Conservation (phyloP, 2,888 invertebrate genomes). For the Chrysotoxum bicinctum region DNA sequence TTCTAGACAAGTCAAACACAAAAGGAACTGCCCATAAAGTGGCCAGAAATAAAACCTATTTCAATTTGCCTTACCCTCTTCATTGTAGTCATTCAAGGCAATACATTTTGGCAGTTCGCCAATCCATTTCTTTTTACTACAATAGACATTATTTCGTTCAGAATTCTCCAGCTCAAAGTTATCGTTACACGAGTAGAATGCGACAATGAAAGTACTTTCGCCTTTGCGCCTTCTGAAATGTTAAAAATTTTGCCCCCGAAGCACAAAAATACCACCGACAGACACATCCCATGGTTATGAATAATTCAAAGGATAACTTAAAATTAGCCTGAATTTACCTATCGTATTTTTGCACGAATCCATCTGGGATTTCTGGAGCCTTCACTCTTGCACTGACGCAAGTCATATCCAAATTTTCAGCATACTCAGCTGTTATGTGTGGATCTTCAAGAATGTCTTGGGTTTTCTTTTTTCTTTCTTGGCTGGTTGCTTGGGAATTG, state of each 20-base stretch:
- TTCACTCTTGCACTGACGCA: conserved; percentile 79
- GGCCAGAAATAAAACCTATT: conserved; percentile 42
- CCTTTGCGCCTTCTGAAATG: conserved; percentile 77
- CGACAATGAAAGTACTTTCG: conserved; percentile 83
- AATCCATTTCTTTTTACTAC: conserved; percentile 84
- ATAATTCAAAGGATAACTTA: conserved; percentile 4
- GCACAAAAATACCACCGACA: not conserved
- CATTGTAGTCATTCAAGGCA: conserved; percentile 74
- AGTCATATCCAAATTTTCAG: conserved; percentile 78
- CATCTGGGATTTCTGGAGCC: conserved; percentile 80
- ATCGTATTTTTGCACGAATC: conserved; percentile 79
- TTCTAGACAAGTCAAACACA: conserved; percentile 46
- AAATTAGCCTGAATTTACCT: conserved; percentile 59
- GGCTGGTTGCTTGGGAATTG: conserved; percentile 7
- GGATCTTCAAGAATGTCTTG: conserved; percentile 78
- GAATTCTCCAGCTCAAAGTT: conserved; percentile 82
- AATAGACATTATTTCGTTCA: conserved; percentile 83
- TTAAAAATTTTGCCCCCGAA: not conserved
- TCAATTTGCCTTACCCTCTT: conserved; percentile 71
- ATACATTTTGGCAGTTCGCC: conserved; percentile 83
- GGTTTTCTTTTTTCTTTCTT: conserved; percentile 74
- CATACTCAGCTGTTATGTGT: conserved; percentile 76
- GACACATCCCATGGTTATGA: conserved; percentile 4
- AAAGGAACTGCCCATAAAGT: conserved; percentile 14
- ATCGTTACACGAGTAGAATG: conserved; percentile 83